Conservation (phyloP, 2,113 vertebrate species). For the Cebus imitator region DNA sequence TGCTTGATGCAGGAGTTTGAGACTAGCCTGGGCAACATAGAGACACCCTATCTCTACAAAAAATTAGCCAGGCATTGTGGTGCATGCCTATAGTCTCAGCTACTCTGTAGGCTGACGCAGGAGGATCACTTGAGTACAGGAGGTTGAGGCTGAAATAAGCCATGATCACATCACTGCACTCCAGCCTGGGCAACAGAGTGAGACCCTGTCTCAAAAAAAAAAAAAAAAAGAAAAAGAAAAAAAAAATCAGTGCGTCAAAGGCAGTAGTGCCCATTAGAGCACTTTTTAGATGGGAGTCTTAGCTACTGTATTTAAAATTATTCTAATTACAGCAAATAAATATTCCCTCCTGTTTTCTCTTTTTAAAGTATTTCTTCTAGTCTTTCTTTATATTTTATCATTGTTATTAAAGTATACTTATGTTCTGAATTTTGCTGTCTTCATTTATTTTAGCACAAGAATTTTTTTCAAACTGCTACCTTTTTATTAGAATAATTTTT, state of each 20-base stretch:
- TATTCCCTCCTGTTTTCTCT: not conserved
- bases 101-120: too few species aligned
- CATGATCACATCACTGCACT: too few species aligned
- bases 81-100: too few species aligned
- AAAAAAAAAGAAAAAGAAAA: too few species aligned
- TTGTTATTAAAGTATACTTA: not conserved
- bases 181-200: too few species aligned
- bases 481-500: not conserved
- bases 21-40: too few species aligned
- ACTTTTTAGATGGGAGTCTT: not conserved
- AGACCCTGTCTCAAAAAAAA: too few species aligned
- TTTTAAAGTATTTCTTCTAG: constrained; percentile 8
- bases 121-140: too few species aligned
- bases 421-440: not conserved
- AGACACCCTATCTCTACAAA: too few species aligned
- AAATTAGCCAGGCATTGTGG: too few species aligned
- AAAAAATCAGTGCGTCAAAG: not conserved
- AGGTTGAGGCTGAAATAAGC: too few species aligned
- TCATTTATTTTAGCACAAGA: not conserved
- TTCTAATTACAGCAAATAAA: not conserved
- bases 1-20: too few species aligned
- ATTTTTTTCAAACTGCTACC: constrained; percentile 3
- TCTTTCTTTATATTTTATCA: not conserved
- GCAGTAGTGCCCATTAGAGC: not conserved
- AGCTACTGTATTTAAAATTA: not conserved